Conservation (phyloP, 2,797 vertebrate species). For the Euthynnus affinis region DNA sequence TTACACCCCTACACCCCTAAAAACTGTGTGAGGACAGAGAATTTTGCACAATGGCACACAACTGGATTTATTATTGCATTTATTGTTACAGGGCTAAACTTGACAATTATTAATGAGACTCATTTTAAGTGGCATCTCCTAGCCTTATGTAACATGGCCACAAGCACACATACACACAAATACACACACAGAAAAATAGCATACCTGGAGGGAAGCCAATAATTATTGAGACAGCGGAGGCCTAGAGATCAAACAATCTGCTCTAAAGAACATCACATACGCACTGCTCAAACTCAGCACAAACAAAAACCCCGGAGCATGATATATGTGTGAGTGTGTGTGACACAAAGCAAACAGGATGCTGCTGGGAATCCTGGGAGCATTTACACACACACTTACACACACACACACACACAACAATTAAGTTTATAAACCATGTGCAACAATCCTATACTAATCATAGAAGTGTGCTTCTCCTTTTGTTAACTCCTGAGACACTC, state of each 20-base stretch:
- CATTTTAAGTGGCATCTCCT: not conserved
- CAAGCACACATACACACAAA: conserved; percentile 22
- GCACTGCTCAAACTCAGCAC: conserved; percentile 29
- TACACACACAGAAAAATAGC: conserved; percentile 15
- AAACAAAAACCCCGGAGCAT: conserved; percentile 39
- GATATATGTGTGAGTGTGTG: conserved; percentile 21
- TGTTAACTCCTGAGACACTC: conserved; percentile 24
- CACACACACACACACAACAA: not conserved
- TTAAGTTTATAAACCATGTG: not conserved
- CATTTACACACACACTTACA: conserved; percentile 9
- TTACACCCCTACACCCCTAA: no score
- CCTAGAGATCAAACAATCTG: conserved; percentile 73
- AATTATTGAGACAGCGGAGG: conserved; percentile 63
- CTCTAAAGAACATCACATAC: conserved; percentile 62
- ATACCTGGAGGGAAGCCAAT: conserved; percentile 68
- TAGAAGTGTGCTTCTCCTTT: conserved; percentile 3
- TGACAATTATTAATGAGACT: not conserved
- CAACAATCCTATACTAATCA: no score
- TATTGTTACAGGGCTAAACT: no score
- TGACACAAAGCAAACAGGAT: conserved; percentile 57
- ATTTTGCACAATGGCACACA: no score
- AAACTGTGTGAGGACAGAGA: not conserved
- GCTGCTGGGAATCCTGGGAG: conserved; percentile 48
- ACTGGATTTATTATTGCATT: no score
- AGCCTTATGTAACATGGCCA: conserved; percentile 42